Conservation (phyloP, 2,888 invertebrate species). For the Spodoptera exigua region DNA sequence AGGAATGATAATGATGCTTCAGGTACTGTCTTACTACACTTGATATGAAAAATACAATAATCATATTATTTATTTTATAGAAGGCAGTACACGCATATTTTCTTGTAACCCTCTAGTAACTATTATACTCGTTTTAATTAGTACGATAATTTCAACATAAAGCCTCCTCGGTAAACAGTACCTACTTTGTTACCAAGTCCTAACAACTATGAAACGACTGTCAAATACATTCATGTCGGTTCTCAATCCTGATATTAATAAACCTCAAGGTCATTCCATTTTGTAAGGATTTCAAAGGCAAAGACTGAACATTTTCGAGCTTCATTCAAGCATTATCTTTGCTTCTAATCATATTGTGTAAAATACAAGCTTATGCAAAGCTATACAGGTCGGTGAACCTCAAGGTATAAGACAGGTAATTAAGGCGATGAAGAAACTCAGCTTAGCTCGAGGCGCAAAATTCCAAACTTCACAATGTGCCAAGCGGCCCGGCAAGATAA, state of each 20-base stretch:
- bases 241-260: background rate
- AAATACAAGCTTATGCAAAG: conserved; percentile 35
- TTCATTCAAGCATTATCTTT: conserved; percentile 41
- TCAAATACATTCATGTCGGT: no score
- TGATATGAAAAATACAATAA: no score
- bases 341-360: conserved; percentile 9
- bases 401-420: conserved; percentile 54
- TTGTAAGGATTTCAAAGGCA: conserved; percentile 8
- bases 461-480: conserved; percentile 36
- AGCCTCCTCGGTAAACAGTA: no score
- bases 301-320: conserved; percentile 6
- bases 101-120: no score
- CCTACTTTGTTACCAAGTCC: no score
- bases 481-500: conserved; percentile 35
- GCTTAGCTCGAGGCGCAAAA: conserved; percentile 5
- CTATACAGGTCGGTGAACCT: conserved; percentile 27
- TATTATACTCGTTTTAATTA: no score
- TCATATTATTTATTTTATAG: no score
- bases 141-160: no score
- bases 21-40: no score
- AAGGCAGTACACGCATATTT: no score
- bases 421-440: conserved; percentile 35
- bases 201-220: no score
- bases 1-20: no score
- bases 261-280: background rate